Conservation (phyloP, 2,888 invertebrate species). For the Pammene fasciana region DNA sequence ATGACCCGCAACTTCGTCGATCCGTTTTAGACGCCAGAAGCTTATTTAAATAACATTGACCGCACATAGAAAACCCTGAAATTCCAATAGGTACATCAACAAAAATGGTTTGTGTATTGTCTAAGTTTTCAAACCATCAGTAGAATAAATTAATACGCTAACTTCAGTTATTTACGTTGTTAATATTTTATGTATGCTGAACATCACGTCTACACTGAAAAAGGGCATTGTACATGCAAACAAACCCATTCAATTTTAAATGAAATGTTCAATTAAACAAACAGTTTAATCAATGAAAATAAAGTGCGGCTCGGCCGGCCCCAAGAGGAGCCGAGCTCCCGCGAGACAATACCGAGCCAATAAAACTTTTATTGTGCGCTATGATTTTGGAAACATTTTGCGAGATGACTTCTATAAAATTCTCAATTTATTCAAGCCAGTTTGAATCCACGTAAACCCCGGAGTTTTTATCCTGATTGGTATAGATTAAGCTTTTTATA, state of each 20-base stretch:
- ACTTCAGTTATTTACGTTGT: neutral
- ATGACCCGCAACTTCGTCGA: too few species aligned
- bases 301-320: slow-evolving; percentile 14
- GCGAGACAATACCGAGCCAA: slow-evolving; percentile 72
- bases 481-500: slow-evolving; percentile 25
- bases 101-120: too few species aligned
- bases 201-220: neutral
- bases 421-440: slow-evolving; percentile 67
- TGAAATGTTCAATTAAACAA: slow-evolving; percentile 17
- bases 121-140: too few species aligned
- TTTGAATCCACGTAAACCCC: slow-evolving; percentile 51
- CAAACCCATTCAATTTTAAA: neutral
- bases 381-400: slow-evolving; percentile 77
- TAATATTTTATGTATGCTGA: neutral
- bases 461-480: slow-evolving; percentile 32
- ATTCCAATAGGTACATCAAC: too few species aligned
- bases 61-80: too few species aligned
- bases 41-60: too few species aligned
- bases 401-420: slow-evolving; percentile 76
- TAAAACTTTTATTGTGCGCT: slow-evolving; percentile 78
- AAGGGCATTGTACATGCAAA: neutral
- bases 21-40: too few species aligned
- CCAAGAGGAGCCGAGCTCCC: slow-evolving; percentile 49
- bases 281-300: slow-evolving; percentile 17
- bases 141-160: neutral